Evolutionary conservation across 92 coral and sea anemone genomes (phyloP).

Genomic region (Palythoa caribaeorum): DNA sequence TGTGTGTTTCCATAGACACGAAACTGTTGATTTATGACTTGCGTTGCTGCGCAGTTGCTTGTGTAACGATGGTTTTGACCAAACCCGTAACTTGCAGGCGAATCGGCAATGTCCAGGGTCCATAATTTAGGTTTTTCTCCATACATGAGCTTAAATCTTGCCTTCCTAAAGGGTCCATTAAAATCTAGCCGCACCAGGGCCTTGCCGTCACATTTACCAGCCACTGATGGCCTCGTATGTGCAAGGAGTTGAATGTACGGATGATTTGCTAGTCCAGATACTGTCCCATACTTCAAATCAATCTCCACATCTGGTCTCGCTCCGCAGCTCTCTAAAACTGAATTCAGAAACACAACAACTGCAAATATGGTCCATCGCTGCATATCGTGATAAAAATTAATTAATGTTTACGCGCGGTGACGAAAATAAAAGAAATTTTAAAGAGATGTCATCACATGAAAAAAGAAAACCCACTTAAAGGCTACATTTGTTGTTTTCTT

Average conservation of each 20-base stretch:
- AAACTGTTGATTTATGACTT: conserved; percentile 86
- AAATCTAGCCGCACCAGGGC: conserved; percentile 83
- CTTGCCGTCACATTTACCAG: conserved; percentile 79
- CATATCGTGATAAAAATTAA: conserved; percentile 13
- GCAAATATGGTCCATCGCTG: background rate
- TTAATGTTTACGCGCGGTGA: conserved; percentile 20
- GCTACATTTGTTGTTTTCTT: conserved; percentile 16
- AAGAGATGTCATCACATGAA: conserved; percentile 14
- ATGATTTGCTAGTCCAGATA: conserved; percentile 43
- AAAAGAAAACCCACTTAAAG: conserved; percentile 26
- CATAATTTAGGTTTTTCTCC: conserved; percentile 85
- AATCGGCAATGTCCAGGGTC: conserved; percentile 84
- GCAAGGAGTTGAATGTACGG: conserved; percentile 62
- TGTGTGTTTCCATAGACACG: conserved; percentile 85
- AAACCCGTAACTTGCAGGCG: conserved; percentile 89
- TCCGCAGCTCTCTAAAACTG: conserved; percentile 63
- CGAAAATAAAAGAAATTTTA: conserved; percentile 12
- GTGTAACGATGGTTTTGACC: conserved; percentile 84
- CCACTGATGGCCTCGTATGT: conserved; percentile 48
- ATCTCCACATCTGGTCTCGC: conserved; percentile 70
- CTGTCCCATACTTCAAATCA: conserved; percentile 68
- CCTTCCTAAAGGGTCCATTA: conserved; percentile 87
- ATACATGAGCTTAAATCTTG: conserved; percentile 78
- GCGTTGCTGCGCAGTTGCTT: conserved; percentile 88
- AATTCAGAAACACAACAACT: conserved; percentile 17